phyloP scores from a whole-genome alignment of 2,888 invertebrate species.

The Tachina grossa region DNA sequence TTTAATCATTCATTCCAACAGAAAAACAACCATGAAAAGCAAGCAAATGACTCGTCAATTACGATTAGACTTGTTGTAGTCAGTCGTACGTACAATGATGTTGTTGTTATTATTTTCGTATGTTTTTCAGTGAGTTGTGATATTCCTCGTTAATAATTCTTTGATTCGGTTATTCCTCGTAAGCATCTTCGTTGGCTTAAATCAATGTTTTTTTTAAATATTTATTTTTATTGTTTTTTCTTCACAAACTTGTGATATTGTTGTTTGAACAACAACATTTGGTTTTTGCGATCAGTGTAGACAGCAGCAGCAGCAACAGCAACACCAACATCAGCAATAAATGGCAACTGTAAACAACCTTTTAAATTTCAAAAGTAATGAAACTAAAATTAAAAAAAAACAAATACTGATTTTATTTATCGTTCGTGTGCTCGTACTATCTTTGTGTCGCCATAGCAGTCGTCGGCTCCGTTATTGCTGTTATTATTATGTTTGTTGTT shows the following conservation, averaged over 20 bases:
- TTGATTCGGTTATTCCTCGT: conserved; percentile 56
- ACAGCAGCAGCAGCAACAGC: conserved; percentile 40
- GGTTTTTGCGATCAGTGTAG: conserved; percentile 62
- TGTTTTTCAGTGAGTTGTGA: conserved; percentile 48
- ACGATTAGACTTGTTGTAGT: conserved; percentile 50
- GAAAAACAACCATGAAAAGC: conserved; percentile 58
- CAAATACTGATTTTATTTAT: conserved; percentile 47
- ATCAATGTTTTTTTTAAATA: background rate
- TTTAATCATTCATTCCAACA: conserved; percentile 47
- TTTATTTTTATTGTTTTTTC: background rate
- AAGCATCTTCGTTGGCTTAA: conserved; percentile 60
- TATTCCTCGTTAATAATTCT: conserved; percentile 56
- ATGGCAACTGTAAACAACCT: conserved; percentile 59
- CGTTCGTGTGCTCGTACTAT: conserved; percentile 53
- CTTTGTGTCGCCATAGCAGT: conserved; percentile 48
- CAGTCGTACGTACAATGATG: background rate
- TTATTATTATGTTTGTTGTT: conserved; percentile 10
- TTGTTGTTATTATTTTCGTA: conserved; percentile 25
- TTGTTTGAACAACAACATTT: conserved; percentile 28
- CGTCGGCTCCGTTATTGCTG: conserved; percentile 28
- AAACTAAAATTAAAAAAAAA: conserved; percentile 11
- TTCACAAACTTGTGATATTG: conserved; percentile 28
- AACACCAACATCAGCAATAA: conserved; percentile 29
- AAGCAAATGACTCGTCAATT: conserved; percentile 56
- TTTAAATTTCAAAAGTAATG: conserved; percentile 48